Conservation (phyloP, 2,888 invertebrate genomes). For the Heliconius hortense region DNA sequence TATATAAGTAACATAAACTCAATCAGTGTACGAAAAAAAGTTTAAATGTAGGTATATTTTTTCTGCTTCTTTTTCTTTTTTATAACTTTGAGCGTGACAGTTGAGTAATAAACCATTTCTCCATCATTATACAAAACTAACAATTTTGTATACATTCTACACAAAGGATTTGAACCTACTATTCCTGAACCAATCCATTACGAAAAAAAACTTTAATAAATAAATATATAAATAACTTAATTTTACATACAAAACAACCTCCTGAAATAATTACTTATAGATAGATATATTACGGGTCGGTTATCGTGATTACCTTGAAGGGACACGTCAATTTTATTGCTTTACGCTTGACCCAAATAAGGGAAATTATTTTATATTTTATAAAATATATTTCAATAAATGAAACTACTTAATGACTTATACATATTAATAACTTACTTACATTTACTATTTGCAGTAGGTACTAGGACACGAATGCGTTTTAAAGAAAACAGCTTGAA, state of each 20-base stretch:
- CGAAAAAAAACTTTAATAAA: background rate
- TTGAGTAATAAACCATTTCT: background rate
- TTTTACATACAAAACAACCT: background rate
- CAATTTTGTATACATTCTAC: background rate
- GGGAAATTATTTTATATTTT: conserved; percentile 16
- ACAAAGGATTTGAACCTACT: too few species aligned
- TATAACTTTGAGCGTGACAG: background rate
- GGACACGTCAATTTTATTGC: conserved; percentile 15
- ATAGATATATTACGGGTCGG: background rate
- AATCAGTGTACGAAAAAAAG: background rate
- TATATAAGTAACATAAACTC: too few species aligned
- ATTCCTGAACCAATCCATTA: background rate
- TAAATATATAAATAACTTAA: background rate
- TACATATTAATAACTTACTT: conserved; percentile 11
- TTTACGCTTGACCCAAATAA: conserved; percentile 20
- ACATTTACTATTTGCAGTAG: background rate
- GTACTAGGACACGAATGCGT: conserved; percentile 14
- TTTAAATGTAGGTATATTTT: background rate
- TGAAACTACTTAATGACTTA: conserved; percentile 21
- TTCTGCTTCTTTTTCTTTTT: background rate
- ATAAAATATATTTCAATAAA: conserved; percentile 6
- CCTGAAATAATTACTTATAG: conserved; percentile 10
- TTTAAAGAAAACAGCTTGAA: background rate
- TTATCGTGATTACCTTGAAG: conserved; percentile 22
- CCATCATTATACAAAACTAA: background rate